These are phyloP conservation scores for Apostichopus leukothele DNA, from an alignment of 53 echinoderm and acorn worm species.

Conservation along the genomic window DNA sequence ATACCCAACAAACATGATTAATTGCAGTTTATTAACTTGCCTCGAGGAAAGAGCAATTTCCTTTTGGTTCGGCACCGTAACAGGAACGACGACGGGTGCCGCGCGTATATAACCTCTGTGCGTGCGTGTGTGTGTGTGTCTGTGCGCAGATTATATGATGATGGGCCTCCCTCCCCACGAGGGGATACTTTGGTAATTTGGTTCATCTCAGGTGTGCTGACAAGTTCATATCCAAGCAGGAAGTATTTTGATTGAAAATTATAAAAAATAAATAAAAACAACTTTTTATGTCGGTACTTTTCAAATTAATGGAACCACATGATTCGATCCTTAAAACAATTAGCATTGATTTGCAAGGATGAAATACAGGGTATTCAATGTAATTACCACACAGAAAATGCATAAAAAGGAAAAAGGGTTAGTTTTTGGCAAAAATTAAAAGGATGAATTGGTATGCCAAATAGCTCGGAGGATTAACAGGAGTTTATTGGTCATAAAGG, in stretches of 20 bases:
- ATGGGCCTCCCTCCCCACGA: background rate
- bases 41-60: slow-evolving; percentile 38
- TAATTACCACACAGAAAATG: no score
- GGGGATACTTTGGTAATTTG: background rate
- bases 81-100: slow-evolving; percentile 18
- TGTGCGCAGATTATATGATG: background rate
- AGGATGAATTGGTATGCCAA: no score
- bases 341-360: no score
- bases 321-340: no score
- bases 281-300: no score
- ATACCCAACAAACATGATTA: slow-evolving; percentile 37
- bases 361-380: no score
- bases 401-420: no score
- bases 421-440: no score
- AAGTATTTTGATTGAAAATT: background rate
- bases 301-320: no score
- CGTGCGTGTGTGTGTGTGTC: background rate
- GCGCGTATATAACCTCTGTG: background rate
- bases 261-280: no score
- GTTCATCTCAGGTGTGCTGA: background rate
- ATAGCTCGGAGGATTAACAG: no score
- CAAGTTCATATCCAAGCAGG: background rate
- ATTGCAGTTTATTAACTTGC: slow-evolving; percentile 40
- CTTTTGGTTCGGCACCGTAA: slow-evolving; percentile 28
- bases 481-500: no score